Conservation (phyloP, 2,888 invertebrate genomes). For the Germaria angustata region DNA sequence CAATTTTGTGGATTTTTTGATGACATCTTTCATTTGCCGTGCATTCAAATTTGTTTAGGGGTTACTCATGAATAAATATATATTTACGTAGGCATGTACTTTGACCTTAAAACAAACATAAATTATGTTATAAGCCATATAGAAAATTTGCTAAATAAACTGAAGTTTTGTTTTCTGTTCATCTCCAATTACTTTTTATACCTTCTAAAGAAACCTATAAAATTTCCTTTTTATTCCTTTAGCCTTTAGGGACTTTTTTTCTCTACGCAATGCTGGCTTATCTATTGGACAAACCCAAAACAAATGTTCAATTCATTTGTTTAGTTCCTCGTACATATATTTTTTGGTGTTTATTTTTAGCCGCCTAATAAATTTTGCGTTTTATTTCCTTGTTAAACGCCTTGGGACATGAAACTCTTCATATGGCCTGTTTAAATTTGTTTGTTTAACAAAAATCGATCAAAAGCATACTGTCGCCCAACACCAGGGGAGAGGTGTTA, state of each 20-base stretch:
- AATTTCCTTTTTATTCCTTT: neutral
- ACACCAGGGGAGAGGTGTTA: neutral
- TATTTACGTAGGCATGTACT: too few relatives aligned
- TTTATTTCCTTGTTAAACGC: neutral
- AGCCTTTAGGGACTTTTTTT: slow-evolving; percentile 37
- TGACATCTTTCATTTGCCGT: neutral
- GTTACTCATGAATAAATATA: too few relatives aligned
- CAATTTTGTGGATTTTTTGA: neutral
- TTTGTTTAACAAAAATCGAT: slow-evolving; percentile 34
- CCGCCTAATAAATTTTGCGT: slow-evolving; percentile 40
- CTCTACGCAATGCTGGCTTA: slow-evolving; percentile 44
- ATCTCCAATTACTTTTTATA: neutral
- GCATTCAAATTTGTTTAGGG: too few relatives aligned
- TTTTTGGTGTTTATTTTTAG: slow-evolving; percentile 31
- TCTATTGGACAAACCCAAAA: slow-evolving; percentile 47
- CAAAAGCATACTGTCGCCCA: too few relatives aligned
- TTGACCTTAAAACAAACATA: neutral
- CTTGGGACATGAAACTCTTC: neutral
- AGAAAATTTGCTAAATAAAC: slow-evolving; percentile 49
- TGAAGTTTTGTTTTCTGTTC: neutral
- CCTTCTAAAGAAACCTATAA: neutral
- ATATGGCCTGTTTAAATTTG: neutral
- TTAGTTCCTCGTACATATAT: too few relatives aligned
- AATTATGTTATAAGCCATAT: slow-evolving; percentile 32
- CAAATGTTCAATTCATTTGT: slow-evolving; percentile 21